Percentiles rank a stretch among this genome's conserved stretches.
Evolutionary conservation across 1,140 invertebrate genomes (phyloP).

Genomic region (Reticulitermes speratus): DNA sequence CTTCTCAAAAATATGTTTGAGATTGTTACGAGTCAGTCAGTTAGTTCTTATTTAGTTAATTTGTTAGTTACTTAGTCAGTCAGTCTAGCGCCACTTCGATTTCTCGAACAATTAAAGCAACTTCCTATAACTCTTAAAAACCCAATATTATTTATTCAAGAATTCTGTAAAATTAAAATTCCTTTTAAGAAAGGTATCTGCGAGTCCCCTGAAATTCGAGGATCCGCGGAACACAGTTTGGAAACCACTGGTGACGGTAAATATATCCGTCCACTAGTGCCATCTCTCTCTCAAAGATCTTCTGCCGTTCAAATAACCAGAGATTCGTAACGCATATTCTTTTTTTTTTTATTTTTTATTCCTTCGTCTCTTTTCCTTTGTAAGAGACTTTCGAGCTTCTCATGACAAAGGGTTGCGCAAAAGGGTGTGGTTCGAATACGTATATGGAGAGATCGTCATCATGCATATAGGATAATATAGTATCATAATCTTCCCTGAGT

Average conservation of each 20-base stretch:
- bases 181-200: too few species aligned
- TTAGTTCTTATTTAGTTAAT: too few species aligned
- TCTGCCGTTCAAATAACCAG: not conserved
- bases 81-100: too few species aligned
- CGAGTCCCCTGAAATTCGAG: too few species aligned
- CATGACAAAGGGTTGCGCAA: not conserved
- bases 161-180: too few species aligned
- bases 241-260: not conserved
- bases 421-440: constrained; percentile 9
- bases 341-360: not conserved
- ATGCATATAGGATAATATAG: constrained; percentile 20
- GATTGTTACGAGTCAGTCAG: too few species aligned
- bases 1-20: too few species aligned
- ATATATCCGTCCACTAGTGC: not conserved
- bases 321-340: not conserved
- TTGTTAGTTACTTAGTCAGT: too few species aligned
- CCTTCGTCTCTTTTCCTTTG: not conserved
- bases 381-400: not conserved
- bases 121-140: too few species aligned
- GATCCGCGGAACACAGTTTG: too few species aligned
- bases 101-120: too few species aligned
- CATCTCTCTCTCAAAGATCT: not conserved
- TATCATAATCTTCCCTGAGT: constrained; percentile 2
- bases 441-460: not conserved
- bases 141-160: too few species aligned